A percentile compares a stretch with the other conserved stretches of the same genome.
phyloP scores from a whole-genome alignment of 2,113 vertebrate species.

The Ictalurus punctatus region DNA sequence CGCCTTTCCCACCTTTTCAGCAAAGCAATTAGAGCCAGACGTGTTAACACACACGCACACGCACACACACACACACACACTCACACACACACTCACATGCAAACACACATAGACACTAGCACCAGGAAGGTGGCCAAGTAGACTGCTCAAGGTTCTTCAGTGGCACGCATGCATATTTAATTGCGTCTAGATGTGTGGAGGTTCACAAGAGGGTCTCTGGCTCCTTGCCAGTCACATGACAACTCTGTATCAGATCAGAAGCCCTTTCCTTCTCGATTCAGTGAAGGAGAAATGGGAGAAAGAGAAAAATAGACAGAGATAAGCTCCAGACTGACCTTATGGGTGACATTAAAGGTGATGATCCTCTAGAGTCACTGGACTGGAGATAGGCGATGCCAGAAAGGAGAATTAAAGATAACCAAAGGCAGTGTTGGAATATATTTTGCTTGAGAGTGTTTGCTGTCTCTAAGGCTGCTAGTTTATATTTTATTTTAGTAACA shows the following conservation, averaged over 20 bases:
- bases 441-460: neutral
- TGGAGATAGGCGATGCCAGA: neutral
- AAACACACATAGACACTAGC: constrained; percentile 30
- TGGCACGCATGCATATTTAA: constrained; percentile 52
- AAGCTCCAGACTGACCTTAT: constrained; percentile 43
- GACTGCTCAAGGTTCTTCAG: constrained; percentile 35
- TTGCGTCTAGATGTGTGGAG: constrained; percentile 38
- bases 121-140: constrained; percentile 19
- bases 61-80: constrained; percentile 1
- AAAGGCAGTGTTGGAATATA: neutral
- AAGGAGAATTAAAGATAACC: neutral
- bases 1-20: neutral
- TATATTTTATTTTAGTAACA: neutral
- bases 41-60: constrained; percentile 2
- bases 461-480: neutral
- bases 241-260: constrained; percentile 28
- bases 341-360: constrained; percentile 32
- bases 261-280: neutral
- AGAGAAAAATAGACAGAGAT: constrained; percentile 22
- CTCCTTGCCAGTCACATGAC: constrained; percentile 8
- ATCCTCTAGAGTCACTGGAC: constrained; percentile 18
- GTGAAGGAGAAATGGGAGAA: constrained; percentile 21
- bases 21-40: neutral
- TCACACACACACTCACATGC: constrained; percentile 5
- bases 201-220: constrained; percentile 49